Evolutionary conservation across 2,888 invertebrate genomes (phyloP), one percentile per base, ranked within the genome.

Genomic region (Orthonychiurus folsomi): DNA sequence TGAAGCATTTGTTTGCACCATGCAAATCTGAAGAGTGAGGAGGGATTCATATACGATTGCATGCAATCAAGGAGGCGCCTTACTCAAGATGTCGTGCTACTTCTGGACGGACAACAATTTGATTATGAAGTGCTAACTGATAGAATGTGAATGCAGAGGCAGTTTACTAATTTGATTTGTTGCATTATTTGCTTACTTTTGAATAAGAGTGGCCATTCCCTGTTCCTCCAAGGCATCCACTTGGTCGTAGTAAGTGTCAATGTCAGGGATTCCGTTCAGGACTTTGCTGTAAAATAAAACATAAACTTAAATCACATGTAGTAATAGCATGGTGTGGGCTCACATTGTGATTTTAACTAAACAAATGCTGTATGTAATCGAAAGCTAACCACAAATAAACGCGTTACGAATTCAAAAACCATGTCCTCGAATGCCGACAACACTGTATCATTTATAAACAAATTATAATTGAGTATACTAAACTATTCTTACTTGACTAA

Each of bases 201-300:
- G 88, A 70, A 92, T 88, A 27, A 92, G 86, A 59, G 85, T 83
- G 76, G 92, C 91, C 79, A 93, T 90, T 24, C 90, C 91, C 76
- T 92, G 94, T 71, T 95, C 93, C 76, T 97, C 97, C 68, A 99
- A 80, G 24, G 88, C 85, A 79, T 99, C 97, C 2, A 94, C 91
- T 76, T 99, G 92, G 77, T 99, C 96, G 76, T 96, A 99, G 79
- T 95, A 99, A 24, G 90, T 88, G 76, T 97, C 94, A 78, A 93
- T 91, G 78, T 95, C 94, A 1, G 91, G 90, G 60, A 95, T 84
- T 47, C 93, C 93, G 75, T 91, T 93, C 48, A 96, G 80, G 56
- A 93, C 91, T 80, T 93, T 92, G 9, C 37, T 37, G 37, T 15
- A 37, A 37, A 37, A 37, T 37, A 9, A 37, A 37, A 37, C 37